Conservation (phyloP, 1,140 invertebrate genomes). For the Trichoplusia ni region DNA sequence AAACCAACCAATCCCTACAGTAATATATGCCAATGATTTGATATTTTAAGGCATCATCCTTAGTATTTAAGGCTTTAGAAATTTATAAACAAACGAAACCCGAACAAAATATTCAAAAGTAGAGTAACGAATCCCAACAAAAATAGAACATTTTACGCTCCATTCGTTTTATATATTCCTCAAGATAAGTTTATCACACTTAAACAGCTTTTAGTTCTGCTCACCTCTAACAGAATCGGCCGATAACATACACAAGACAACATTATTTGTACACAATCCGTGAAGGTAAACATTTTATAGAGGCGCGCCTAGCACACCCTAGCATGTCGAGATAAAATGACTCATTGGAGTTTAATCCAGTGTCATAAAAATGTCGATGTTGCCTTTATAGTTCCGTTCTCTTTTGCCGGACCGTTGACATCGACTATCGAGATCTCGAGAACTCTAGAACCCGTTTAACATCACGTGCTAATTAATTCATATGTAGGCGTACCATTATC, state of each 20-base stretch:
- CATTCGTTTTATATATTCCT: too few relatives aligned
- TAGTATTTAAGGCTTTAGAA: too few relatives aligned
- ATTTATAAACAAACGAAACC: too few relatives aligned
- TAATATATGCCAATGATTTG: too few relatives aligned
- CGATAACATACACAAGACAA: not conserved
- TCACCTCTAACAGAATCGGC: not conserved
- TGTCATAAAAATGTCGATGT: constrained; percentile 56
- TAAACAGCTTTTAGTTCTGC: not conserved
- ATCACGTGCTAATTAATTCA: constrained; percentile 76
- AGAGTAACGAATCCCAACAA: too few relatives aligned
- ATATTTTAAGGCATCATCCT: too few relatives aligned
- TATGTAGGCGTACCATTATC: constrained; percentile 75
- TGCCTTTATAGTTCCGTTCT: constrained; percentile 62
- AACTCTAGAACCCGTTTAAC: constrained; percentile 70
- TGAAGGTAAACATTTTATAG: constrained; percentile 23
- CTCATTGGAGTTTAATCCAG: constrained; percentile 60
- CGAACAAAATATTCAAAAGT: too few relatives aligned
- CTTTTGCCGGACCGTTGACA: constrained; percentile 63
- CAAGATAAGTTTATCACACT: too few relatives aligned
- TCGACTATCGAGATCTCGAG: constrained; percentile 49
- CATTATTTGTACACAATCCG: not conserved
- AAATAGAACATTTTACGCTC: too few relatives aligned
- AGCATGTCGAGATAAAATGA: constrained; percentile 53
- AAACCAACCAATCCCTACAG: too few relatives aligned
- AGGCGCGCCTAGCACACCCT: constrained; percentile 42